These are phyloP conservation scores for Pelagia noctiluca DNA, from an alignment of 30 jellyfish, hydroid and myxozoan species.

Conservation along the genomic window DNA sequence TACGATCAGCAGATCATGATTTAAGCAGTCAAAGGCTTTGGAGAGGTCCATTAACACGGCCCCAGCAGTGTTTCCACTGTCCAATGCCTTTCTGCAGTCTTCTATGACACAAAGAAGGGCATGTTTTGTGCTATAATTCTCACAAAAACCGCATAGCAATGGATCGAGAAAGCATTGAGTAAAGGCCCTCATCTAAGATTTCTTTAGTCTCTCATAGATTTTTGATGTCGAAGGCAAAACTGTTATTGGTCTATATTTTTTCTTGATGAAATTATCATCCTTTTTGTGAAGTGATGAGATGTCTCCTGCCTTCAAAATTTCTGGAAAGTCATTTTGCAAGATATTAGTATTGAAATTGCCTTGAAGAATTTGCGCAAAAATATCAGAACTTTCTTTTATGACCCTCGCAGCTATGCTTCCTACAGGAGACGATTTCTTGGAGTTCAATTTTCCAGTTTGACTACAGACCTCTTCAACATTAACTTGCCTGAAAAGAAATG, in stretches of 20 bases:
- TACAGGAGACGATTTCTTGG: no score
- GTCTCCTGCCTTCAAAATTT: no score
- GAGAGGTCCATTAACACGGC: not conserved
- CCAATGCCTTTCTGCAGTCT: conserved; percentile 38
- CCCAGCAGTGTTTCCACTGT: conserved; percentile 26
- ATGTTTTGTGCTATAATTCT: conserved; percentile 41
- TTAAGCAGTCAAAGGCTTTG: no score
- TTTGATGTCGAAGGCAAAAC: conserved; percentile 24
- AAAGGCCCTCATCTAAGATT: conserved; percentile 15
- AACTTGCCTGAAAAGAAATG: conserved; percentile 8
- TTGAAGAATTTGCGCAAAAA: no score
- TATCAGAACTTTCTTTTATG: no score
- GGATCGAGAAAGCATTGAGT: conserved; percentile 2
- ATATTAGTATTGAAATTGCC: no score
- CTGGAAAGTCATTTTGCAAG: no score
- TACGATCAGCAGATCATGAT: no score
- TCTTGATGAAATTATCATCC: not conserved
- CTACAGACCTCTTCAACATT: not conserved
- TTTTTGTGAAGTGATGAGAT: no score
- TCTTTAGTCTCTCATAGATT: conserved; percentile 18
- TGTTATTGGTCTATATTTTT: conserved; percentile 17
- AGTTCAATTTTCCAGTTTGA: not conserved
- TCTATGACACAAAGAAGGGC: conserved; percentile 30
- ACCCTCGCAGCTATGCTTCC: no score
- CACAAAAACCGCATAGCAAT: conserved; percentile 18